phyloP scores from a whole-genome alignment of 2,113 vertebrate genomes.

The Notechis scutatus region DNA sequence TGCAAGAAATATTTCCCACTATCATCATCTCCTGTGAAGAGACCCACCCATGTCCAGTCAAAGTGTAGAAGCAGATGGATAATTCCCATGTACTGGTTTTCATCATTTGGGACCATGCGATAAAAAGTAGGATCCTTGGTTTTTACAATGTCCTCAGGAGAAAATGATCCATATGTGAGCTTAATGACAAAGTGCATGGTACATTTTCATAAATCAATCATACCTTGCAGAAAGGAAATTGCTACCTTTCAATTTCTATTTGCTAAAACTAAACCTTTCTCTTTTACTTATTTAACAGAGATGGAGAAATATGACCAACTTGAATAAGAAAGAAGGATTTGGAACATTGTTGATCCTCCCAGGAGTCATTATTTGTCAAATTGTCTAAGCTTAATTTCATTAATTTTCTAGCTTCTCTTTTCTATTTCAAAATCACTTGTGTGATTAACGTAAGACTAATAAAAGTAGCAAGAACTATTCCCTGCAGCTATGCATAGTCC shows the following conservation, averaged over 20 bases:
- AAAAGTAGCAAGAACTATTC: neutral
- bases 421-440: neutral
- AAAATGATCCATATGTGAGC: conserved; percentile 11
- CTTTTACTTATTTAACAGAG: neutral
- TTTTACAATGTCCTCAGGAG: neutral
- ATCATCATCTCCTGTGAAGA: neutral
- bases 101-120: neutral
- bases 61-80: neutral
- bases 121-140: neutral
- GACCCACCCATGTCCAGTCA: conserved; percentile 2
- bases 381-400: neutral
- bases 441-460: neutral
- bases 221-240: no score
- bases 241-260: no score
- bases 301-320: neutral
- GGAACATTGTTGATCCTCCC: neutral
- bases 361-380: neutral
- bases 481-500: rapidly evolving
- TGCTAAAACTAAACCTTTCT: neutral
- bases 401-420: neutral
- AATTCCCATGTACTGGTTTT: neutral
- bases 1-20: neutral
- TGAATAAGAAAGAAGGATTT: neutral
- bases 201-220: neutral
- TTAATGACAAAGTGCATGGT: neutral